A percentile compares a stretch with the other conserved stretches of the same genome.
Evolutionary conservation across 23 tunicate species (phyloP).

Genomic region (Styela plicata): DNA sequence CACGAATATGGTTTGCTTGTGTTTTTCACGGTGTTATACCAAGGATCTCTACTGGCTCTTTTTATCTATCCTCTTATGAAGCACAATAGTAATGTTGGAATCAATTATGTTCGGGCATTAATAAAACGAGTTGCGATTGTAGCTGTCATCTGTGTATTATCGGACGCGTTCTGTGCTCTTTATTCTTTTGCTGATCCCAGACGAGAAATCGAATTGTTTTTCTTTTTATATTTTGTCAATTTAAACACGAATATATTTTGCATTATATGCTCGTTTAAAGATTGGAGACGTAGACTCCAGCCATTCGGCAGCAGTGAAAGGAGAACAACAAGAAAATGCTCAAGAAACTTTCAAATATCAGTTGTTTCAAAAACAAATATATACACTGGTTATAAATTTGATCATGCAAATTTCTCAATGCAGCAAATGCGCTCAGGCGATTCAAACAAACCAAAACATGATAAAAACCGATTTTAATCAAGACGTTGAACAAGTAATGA

Average conservation of each 20-base stretch:
- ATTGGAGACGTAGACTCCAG: background rate
- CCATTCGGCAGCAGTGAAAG: background rate
- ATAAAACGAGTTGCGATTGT: background rate
- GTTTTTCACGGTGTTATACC: background rate
- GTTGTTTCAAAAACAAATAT: background rate
- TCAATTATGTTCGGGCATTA: background rate
- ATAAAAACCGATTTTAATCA: no score
- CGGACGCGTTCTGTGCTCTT: background rate
- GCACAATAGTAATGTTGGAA: background rate
- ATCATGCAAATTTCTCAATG: background rate
- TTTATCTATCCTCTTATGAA: background rate
- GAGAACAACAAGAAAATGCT: background rate
- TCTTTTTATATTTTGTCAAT: background rate
- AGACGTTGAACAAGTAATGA: no score
- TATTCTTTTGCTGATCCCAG: background rate
- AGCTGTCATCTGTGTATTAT: background rate
- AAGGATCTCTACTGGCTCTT: background rate
- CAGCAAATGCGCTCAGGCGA: no score
- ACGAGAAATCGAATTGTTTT: background rate
- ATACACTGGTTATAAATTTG: background rate
- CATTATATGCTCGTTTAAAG: background rate
- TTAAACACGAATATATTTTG: background rate
- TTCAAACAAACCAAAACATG: no score
- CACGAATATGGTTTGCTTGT: background rate
- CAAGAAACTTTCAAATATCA: background rate